Base-by-base conservation (phyloP, 2,888 invertebrate genomes). In the Drosophila mercatorum region DNA sequence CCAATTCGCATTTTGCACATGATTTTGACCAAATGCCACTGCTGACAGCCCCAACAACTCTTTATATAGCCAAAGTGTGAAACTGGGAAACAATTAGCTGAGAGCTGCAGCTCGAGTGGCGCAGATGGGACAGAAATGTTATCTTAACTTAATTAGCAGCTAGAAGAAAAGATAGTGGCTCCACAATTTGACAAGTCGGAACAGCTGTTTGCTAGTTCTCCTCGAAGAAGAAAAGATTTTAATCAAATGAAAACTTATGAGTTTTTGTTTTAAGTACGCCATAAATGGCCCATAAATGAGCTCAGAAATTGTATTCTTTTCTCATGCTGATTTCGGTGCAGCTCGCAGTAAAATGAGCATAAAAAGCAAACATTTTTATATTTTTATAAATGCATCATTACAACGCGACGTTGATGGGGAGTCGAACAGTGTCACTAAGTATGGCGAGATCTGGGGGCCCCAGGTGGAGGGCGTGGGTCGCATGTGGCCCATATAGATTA, bases 341-440 rank as follows among this genome's bases (percentile, higher is more conserved):
- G 53, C 44, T 60, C 7, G 36, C 47, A 52, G 51, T 80, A 56
- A 74, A 77, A 74, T 64, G 71, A 60, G 43, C 61, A 70, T 68
- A 59, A 70, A 71, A 56, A 22, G 72, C 28, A 59, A 70, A 70
- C 74, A 72, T 69, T 82, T 84, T 68, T 82, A 83, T 88, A 78
- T 75, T 75, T 83, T 80, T 86, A 79, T 86, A 84, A 88, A 78
- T 86, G 83, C 84, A 72, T 83, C 81, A 88, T 83, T 84, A 84
- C 88, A 75, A 68, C 65, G 55, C 55, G 31, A 61, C 81, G 81
- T 86, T 84, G 86, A 84, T 84, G 83, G 86, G 57, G 74, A 66
- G 66, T 26, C 65, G 62, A 72, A 77, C 60, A 74, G 72, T 70
- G 73, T 41, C 59, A 36, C 64, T 49, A 38, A 53, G 38, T 14